Evolutionary conservation across 2,797 vertebrate genomes (phyloP), one percentile per base, ranked within the genome.

Genomic region (Pipistrellus pipistrellus): DNA sequence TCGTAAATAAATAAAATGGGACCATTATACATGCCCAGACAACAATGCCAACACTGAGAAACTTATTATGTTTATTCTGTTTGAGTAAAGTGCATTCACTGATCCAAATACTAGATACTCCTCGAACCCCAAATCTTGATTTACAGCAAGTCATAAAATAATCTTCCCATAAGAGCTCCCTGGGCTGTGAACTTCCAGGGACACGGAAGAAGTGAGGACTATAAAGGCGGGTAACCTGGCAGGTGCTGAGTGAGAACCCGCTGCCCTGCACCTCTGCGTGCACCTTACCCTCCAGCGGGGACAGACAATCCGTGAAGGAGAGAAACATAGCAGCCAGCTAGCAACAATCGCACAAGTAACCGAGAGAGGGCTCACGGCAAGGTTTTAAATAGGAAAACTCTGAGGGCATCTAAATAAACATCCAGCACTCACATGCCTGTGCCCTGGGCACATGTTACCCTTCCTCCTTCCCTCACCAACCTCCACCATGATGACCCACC

Each of bases 121-220:
- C 90, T 55, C 48, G 46, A 78, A 73, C 41, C 53, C 64, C 38
- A 71, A 23, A 13, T 23, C 75, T 35, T 75, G 9, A 46, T 38
- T 64, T 27, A 80, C 57, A 72, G 13, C 81, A 59, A 88, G 59
- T 46, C 59, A 90, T 62, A 59, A 30, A 44, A 35, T 14, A 62
- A 57, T 48, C 78, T 86, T 96, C 87, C 72, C 86, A 9, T 0
- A 66, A 95, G 90, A 95, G 94, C 32, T 91, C 88, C 51, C 81
- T 32, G 41, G 71, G 86, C 85, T 55, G 8, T 84, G 94, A 86
- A 72, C 30, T 81, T 94, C 81, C 92, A 89, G 96, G 95, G 97
- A 95, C 96, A 92, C 90, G 93, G 93, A 96, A 44, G 96, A 85
- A 96, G 96, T 95, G 92, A 98, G 98, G 97, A 97, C 88, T 88